Evolutionary conservation across 2,113 vertebrate genomes (phyloP), one percentile per base, ranked within the genome.

Genomic region (Meles meles): DNA sequence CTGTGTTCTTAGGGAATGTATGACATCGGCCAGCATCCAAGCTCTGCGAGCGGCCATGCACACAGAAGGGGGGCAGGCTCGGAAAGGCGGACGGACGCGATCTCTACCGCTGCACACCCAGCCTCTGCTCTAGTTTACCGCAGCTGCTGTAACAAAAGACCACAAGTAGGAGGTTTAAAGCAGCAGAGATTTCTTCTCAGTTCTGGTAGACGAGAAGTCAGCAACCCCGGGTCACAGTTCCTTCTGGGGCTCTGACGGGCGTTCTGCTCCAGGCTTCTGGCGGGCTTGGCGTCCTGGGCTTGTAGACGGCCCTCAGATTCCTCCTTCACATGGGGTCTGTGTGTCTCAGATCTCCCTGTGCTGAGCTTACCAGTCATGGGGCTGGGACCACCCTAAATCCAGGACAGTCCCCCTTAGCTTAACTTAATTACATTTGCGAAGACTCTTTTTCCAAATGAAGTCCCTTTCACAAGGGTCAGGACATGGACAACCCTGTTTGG

Each of bases 11-110:
- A 14, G 91, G 27, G 34, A 2, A n/a, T 31, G 21, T 12, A 34
- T 47, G 74, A n/a, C 2, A 2, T 6, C 11, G 23, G 10, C 39
- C 18, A 39, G 72, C 18, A 49, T 59, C n/a, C 8, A 13, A 2
- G n/a, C 27, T 49, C 20, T 44, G 13, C 0, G 0, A 21, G 9
- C 6, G 31, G 34, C 92, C 31, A 1, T 65, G 63, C 18, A 12
- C 44, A 7, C 7, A 7, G 37, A 11, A 20, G 18, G 27, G 42
- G n/a, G 39, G 47, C 25, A 6, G 67, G 23, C 14, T 11, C 42
- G 29, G 44, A 21, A 52, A 6, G 6, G 1, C 1, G 6, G 6
- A 5, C 17, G 13, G 37, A 31, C 2, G 0, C 34, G 59, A 8
- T 21, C 57, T 7, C 9, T 37, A 34, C 47, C 55, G 18, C 69